Evolutionary conservation across 2,113 vertebrate species (phyloP).

Genomic region (Bos taurus): DNA sequence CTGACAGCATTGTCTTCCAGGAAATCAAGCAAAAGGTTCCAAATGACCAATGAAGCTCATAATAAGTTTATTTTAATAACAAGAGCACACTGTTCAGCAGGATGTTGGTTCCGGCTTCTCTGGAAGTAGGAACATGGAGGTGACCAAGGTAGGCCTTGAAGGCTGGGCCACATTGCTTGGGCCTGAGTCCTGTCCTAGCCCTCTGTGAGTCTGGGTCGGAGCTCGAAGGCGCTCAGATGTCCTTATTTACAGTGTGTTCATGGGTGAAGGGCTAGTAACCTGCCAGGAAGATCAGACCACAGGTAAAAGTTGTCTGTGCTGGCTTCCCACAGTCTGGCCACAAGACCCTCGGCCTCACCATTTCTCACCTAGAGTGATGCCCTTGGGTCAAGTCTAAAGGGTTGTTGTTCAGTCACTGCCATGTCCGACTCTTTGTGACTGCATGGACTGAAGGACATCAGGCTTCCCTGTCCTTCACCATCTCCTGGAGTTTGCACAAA

Average conservation of each 20-base stretch:
- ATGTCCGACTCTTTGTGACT: not conserved
- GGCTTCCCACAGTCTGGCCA: not conserved
- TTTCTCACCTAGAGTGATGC: not conserved
- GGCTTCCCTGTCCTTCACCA: not conserved
- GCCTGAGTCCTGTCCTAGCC: not conserved
- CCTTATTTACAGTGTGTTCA: not conserved
- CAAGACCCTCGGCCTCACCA: not conserved
- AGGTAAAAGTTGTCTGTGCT: not conserved
- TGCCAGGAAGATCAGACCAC: not conserved
- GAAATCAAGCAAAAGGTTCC: slow-evolving; percentile 1
- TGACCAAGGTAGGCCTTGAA: not conserved
- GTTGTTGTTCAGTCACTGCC: not conserved
- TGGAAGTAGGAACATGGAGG: not conserved
- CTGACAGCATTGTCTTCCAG: not conserved
- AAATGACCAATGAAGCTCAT: not conserved
- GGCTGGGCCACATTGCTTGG: not conserved
- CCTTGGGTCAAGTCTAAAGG: not conserved
- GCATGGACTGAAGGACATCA: not conserved
- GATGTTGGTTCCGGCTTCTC: not conserved
- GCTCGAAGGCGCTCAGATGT: not conserved
- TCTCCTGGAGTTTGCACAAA: not conserved
- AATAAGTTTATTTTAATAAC: not conserved
- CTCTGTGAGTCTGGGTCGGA: not conserved
- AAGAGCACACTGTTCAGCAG: not conserved
- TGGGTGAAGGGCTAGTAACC: not conserved